These are phyloP conservation scores for Arctocebus calabarensis DNA, from an alignment of 2,797 vertebrate genomes.

Conservation along the genomic window DNA sequence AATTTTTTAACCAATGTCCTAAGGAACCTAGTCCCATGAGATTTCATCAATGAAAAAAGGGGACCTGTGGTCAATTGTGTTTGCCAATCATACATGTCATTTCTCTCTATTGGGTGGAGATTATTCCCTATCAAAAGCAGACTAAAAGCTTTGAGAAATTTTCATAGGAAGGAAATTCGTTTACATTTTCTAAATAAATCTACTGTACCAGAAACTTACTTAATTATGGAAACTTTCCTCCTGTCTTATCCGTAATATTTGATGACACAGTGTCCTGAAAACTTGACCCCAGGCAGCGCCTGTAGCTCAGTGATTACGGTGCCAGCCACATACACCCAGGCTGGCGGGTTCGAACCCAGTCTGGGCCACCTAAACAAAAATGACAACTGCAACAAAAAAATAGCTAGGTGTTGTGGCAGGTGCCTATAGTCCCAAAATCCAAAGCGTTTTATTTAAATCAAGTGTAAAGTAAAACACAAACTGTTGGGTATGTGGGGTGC, in stretches of 20 bases:
- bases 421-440: too few species aligned
- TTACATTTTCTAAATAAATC: not conserved
- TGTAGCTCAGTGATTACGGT: too few species aligned
- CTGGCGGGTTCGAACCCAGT: too few species aligned
- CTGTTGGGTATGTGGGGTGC: too few species aligned
- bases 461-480: too few species aligned
- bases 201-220: not conserved
- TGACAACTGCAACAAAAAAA: too few species aligned
- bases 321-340: too few species aligned
- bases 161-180: not conserved
- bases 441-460: too few species aligned
- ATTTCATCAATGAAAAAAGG: not conserved
- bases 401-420: too few species aligned
- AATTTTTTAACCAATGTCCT: not conserved
- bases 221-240: not conserved
- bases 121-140: not conserved
- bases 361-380: too few species aligned
- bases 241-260: not conserved
- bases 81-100: not conserved
- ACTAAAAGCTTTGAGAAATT: not conserved
- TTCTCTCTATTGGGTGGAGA: not conserved
- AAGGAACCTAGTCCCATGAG: not conserved
- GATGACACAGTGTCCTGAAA: not conserved
- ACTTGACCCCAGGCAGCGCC: accelerated
- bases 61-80: accelerated